A percentile compares a stretch with the other conserved stretches of the same genome.
Conservation (phyloP, 2,797 vertebrate species). For the Syngnathus acus region DNA sequence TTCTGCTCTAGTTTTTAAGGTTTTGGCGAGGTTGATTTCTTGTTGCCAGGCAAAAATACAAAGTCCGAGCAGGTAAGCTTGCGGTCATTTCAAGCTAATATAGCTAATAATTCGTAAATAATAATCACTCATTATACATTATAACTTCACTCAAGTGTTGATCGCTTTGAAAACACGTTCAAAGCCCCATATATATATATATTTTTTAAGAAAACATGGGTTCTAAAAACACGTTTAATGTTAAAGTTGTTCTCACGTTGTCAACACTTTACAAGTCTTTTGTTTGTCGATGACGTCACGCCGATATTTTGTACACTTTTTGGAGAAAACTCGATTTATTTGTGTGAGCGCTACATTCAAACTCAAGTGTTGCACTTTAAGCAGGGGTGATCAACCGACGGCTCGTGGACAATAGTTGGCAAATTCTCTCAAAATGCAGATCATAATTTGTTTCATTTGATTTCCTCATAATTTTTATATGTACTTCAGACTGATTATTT, state of each 20-base stretch:
- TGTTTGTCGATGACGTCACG: not conserved
- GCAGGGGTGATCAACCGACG: not conserved
- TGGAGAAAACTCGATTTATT: not conserved
- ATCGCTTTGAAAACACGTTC: not conserved
- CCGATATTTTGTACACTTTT: not conserved
- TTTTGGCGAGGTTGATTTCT: conserved; percentile 22
- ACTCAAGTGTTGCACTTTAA: not conserved
- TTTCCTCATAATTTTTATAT: not conserved
- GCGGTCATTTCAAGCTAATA: conserved; percentile 26
- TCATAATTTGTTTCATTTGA: too few relatives aligned
- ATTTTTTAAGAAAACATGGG: not conserved
- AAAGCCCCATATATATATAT: not conserved
- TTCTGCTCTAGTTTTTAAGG: not conserved
- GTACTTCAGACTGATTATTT: not conserved
- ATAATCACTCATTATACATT: not conserved
- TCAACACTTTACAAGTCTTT: not conserved
- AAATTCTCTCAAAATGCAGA: too few relatives aligned
- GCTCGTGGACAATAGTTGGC: too few relatives aligned
- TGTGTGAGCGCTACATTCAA: not conserved
- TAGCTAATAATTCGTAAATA: not conserved
- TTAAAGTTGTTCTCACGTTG: not conserved
- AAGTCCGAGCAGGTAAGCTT: conserved; percentile 62
- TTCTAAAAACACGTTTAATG: not conserved
- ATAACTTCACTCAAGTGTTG: not conserved
- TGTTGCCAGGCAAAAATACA: conserved; percentile 51